Evolutionary conservation across 2,113 vertebrate species (phyloP), one percentile per base, ranked within the genome.

Genomic region (Acanthisitta chloris): DNA sequence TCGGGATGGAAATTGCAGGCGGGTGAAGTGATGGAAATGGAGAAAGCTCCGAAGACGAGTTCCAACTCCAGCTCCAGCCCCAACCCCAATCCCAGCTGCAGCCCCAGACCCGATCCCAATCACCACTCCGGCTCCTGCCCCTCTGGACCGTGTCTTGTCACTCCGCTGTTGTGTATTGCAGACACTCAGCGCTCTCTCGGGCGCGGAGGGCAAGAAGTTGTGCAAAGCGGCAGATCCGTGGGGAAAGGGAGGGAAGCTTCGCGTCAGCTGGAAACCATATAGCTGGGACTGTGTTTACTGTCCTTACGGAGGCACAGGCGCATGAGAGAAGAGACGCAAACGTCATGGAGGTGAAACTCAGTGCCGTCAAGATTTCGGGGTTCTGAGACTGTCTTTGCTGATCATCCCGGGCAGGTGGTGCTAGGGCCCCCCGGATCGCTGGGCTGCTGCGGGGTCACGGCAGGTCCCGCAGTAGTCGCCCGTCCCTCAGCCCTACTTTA

Each of bases 401-500:
- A 26, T 70, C 36, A 49, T 13, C 33, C 19, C 2, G 31, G 65
- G 59, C 55, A 26, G 59, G 51, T 18, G 17, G 15, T 31, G 33
- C 12, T 12, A 6, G n/a, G 19, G 15, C 0, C 4, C 20, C 12
- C 17, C 2, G 31, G n/a, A 6, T 15, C 11, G 3, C 57, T 46
- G 70, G 38, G n/a, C 36, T 33, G 15, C 34, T 1, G 9, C 29
- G 33, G 72, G 71, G 28, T 24, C 14, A 34, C 33, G 17, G 64
- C 54, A 45, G 43, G 34, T 48, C 40, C 13, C 16, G 7, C 58
- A 24, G 36, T 33, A 64, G 36, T 48, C 14, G 7, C 34, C 43
- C 7, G 24, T 38, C 28, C 46, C 10, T 2, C 69, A 74, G 24
- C n/a, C 21, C 45, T 6, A 3, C 33, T 51, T 51, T 49, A 55